phyloP scores from a whole-genome alignment of 2,888 invertebrate species.

The Mythimna pallens region DNA sequence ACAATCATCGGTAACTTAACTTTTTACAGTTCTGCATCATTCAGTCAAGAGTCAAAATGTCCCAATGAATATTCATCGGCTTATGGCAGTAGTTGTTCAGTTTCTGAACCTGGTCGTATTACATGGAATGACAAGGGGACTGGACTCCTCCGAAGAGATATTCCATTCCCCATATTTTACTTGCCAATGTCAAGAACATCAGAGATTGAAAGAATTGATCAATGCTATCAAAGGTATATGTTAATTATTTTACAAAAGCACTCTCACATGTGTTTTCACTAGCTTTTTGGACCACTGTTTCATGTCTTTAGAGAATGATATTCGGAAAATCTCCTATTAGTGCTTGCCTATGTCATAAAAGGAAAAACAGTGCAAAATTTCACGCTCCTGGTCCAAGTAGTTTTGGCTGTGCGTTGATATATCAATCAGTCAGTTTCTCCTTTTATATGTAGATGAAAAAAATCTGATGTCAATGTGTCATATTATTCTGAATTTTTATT shows the following conservation, averaged over 20 bases:
- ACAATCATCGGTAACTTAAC: background rate
- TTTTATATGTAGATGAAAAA: background rate
- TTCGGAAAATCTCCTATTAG: no score
- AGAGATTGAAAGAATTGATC: conserved; percentile 90
- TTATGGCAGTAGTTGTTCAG: conserved; percentile 85
- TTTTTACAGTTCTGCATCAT: conserved; percentile 78
- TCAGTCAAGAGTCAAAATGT: conserved; percentile 93
- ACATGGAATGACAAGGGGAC: conserved; percentile 96
- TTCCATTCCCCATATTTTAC: conserved; percentile 97
- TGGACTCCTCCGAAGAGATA: conserved; percentile 94
- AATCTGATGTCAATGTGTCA: background rate
- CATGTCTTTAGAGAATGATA: no score
- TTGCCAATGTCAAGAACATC: conserved; percentile 89
- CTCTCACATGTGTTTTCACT: background rate
- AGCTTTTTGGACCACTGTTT: no score
- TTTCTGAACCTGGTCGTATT: conserved; percentile 90
- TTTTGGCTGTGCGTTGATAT: no score
- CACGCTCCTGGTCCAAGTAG: no score
- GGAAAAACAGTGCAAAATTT: no score
- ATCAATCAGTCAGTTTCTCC: no score
- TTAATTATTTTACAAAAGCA: background rate
- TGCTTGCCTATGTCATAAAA: no score
- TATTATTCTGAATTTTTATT: conserved; percentile 1
- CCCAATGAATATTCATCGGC: conserved; percentile 94
- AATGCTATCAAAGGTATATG: conserved; percentile 89